Percentiles rank a stretch among this genome's conserved stretches.
Evolutionary conservation across 2,797 vertebrate genomes (phyloP).

Genomic region (Steatocranus sp.): DNA sequence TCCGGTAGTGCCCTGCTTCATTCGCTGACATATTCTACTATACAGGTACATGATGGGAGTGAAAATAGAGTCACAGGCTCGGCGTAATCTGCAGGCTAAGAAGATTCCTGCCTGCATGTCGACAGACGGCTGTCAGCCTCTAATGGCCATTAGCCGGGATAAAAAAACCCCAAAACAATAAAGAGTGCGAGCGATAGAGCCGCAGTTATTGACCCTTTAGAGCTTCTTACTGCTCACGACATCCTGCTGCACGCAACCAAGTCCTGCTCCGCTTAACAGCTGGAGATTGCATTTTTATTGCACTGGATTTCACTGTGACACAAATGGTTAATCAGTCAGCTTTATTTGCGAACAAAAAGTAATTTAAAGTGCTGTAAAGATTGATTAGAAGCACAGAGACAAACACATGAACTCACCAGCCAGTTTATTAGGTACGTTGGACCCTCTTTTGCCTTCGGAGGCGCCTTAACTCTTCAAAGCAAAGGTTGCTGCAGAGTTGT

Average conservation of each 20-base stretch:
- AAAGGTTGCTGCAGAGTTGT: neutral
- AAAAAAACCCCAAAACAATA: neutral
- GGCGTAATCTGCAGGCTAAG: slow-evolving; percentile 51
- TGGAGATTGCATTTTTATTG: neutral
- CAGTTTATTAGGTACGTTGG: neutral
- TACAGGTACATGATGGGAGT: slow-evolving; percentile 10
- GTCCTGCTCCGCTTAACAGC: neutral
- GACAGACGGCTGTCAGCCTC: slow-evolving; percentile 40
- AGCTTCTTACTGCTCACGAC: slow-evolving; percentile 27
- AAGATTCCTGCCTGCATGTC: slow-evolving; percentile 45
- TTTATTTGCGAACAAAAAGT: neutral
- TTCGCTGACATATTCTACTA: slow-evolving; percentile 33
- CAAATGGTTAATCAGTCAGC: neutral
- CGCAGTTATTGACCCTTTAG: slow-evolving; percentile 51
- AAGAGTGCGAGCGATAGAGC: slow-evolving; percentile 27
- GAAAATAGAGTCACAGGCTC: neutral
- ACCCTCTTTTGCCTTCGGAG: neutral
- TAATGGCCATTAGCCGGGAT: slow-evolving; percentile 50
- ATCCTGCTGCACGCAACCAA: neutral
- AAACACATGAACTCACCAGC: neutral
- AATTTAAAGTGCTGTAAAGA: neutral
- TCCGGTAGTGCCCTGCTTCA: slow-evolving; percentile 47
- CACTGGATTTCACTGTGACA: neutral
- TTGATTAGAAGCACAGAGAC: neutral
- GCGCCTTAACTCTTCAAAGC: neutral